A percentile compares a stretch with the other conserved stretches of the same genome.
Evolutionary conservation across 2,888 invertebrate genomes (phyloP).

Genomic region (Plebejus melissa): DNA sequence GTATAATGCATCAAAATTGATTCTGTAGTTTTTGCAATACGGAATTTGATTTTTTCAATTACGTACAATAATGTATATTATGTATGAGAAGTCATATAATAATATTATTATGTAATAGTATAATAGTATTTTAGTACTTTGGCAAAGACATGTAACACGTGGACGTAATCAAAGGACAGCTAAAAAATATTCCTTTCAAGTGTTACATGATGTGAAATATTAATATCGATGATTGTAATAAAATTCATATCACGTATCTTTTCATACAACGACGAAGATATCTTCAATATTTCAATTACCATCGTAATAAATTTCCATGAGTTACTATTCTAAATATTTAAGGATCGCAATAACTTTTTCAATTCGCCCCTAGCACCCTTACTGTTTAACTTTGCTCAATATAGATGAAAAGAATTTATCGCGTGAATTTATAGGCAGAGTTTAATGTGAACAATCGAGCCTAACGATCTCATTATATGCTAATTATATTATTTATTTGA

Average conservation of each 20-base stretch:
- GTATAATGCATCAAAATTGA: too few species aligned
- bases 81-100: too few species aligned
- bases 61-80: too few species aligned
- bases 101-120: too few species aligned
- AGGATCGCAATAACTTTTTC: conserved; percentile 15
- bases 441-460: neutral
- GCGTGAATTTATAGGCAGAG: conserved; percentile 13
- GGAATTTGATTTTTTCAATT: too few species aligned
- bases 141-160: too few species aligned
- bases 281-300: conserved; percentile 8
- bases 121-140: too few species aligned
- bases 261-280: neutral
- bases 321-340: conserved; percentile 9
- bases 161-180: too few species aligned
- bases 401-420: conserved; percentile 19
- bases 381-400: conserved; percentile 9
- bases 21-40: too few species aligned
- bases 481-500: neutral
- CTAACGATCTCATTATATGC: neutral
- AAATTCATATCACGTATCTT: neutral
- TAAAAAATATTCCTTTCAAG: too few species aligned
- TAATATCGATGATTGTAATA: neutral
- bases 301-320: conserved; percentile 2
- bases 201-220: neutral
- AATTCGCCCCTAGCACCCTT: neutral